Base-by-base conservation (phyloP, 2,797 vertebrate species). In the Loriculus beryllinus region DNA sequence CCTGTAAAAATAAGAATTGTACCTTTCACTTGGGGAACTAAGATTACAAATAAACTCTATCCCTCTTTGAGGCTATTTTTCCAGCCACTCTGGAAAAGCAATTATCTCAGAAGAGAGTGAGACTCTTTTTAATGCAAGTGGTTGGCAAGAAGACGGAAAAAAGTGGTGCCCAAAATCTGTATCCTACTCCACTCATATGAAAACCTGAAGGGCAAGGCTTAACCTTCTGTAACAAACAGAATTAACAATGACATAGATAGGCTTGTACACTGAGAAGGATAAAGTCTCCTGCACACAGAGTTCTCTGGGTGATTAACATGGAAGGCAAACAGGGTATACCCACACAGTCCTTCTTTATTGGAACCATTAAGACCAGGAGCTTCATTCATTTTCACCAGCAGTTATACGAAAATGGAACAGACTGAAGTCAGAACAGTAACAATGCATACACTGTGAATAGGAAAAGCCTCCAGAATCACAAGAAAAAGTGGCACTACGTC, bases 201-300 rank as follows among this genome's bases (percentile, higher is more conserved):
- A 82, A 84, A 84, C 68, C 33, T 88, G 52, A 93, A 91, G 91
- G 89, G 67, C 87, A 92, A 40, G 90, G 63, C 63, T 89, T 89
- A 86, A 92, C 64, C 77, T 93, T 91, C 77, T 60, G 51, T 64
- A 95, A 76, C 43, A 63, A 88, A 85, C 31, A 93, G 86, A 94
- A 95, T 95, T 95, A 94, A 63, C 63, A 91, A 68, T 51, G 69
- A 90, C 91, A 95, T 82, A 94, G 93, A 95, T 78, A 56, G 89
- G 47, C 85, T 88, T 79, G 79, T 82, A 48, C 69, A 43, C 49
- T 67, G 59, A 88, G 91, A 92, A 91, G 92, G 80, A 89, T 91
- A 78, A 92, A 93, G 67, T 48, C 85, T 84, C 59, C 37, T 15
- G 62, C 48, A 67, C 68, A 77, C 33, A 49, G 6, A 6, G 74